These are phyloP conservation scores for Strigamia crassipes DNA, from an alignment of 2,888 invertebrate genomes.

Conservation along the genomic window DNA sequence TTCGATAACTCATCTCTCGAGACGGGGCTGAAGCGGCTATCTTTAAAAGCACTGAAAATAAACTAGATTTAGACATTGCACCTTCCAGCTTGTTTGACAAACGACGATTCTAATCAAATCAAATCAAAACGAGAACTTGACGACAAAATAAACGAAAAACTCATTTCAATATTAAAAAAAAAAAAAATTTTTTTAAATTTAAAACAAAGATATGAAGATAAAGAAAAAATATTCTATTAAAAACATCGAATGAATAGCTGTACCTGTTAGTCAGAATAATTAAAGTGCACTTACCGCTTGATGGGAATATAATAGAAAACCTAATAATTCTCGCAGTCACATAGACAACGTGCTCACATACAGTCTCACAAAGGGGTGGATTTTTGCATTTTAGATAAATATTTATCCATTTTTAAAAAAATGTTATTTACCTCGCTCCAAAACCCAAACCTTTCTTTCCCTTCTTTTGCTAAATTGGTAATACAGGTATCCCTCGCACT, in stretches of 20 bases:
- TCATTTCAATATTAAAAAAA: too few species aligned
- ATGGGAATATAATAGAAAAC: background rate
- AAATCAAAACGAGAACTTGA: background rate
- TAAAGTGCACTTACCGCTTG: background rate
- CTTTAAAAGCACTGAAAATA: conserved; percentile 84
- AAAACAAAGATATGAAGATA: background rate
- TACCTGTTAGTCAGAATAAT: conserved; percentile 2
- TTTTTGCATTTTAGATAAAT: background rate
- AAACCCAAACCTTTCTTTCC: background rate
- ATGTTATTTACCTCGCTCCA: background rate
- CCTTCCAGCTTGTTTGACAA: background rate
- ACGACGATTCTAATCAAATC: background rate
- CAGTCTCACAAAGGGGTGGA: conserved; percentile 16
- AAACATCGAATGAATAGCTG: background rate
- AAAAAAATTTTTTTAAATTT: too few species aligned
- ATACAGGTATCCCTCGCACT: too few species aligned
- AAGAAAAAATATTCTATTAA: background rate
- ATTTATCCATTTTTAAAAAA: background rate
- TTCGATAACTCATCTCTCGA: conserved; percentile 89
- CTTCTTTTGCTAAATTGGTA: background rate
- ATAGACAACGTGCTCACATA: conserved; percentile 2
- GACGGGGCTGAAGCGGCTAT: conserved; percentile 95
- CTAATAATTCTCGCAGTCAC: conserved; percentile 5
- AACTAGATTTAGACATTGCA: background rate
- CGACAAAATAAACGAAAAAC: too few species aligned